Base-by-base conservation (phyloP, 2,797 vertebrate genomes). In the Syndactyla subalaris region DNA sequence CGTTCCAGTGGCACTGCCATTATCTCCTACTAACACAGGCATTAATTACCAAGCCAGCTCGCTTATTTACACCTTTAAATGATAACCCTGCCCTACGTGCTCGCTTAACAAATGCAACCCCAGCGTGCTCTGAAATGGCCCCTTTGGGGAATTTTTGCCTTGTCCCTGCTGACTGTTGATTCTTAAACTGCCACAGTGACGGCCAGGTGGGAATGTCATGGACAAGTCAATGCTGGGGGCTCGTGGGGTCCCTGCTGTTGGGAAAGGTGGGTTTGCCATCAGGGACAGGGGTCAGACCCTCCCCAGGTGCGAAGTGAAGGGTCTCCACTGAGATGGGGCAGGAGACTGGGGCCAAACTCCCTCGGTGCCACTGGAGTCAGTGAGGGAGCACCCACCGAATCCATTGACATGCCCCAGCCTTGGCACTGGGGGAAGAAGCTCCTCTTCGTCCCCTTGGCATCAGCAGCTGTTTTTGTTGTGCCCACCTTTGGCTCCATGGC, bases 341-440 rank as follows among this genome's bases (percentile, higher is more conserved):
- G 19, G 22, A 79, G 19, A 15, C 2, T 3, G 3, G 45, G 49
- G 20, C 26, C 57, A 30, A 4, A 36, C 9, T 57, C 38, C 7
- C 21, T 20, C 1, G 0, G 5, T 26, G 36, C 43, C 2, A 1
- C 4, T 49, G 55, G 38, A 34, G 22, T 0, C 46, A 9, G 5
- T 18, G 27, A 12, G 38, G 34, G 39, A 66, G 16, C 18, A 24
- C 19, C 8, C 43, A 17, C 18, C 3, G 1, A 52, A 41, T 70
- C 34, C 12, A 3, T 2, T n/a, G 65, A 7, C 1, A 0, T 10
- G 9, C 7, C 43, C 38, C 45, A 48, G 0, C 51, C 5, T 29
- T 38, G 72, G 26, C 32, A 6, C 0, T 14, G 61, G 19, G 30
- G 59, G 34, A 51, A 17, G 54, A 38, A 68, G 38, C 19, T 27